Evolutionary conservation across 2,888 invertebrate genomes (phyloP).

Genomic region (Apodemia duryi): DNA sequence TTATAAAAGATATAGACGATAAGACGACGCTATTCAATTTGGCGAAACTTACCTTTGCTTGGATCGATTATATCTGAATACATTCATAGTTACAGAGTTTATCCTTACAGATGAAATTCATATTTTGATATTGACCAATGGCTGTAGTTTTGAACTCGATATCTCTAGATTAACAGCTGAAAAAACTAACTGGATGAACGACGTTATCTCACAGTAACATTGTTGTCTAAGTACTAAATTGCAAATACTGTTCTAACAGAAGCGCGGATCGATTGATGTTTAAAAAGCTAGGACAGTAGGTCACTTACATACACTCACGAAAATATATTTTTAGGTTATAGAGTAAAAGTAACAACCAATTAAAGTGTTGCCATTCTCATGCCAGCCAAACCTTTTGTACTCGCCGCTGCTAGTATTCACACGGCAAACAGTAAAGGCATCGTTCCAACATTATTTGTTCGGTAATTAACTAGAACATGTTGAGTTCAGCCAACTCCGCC

Average conservation of each 20-base stretch:
- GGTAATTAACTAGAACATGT: constrained; percentile 51
- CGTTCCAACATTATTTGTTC: constrained; percentile 43
- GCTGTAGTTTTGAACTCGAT: too few species aligned
- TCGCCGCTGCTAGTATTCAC: constrained; percentile 34
- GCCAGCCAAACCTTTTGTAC: constrained; percentile 21
- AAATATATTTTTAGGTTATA: constrained; percentile 6
- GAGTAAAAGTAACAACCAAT: constrained; percentile 7
- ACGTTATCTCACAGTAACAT: too few species aligned
- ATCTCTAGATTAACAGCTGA: too few species aligned
- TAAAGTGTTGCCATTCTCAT: constrained; percentile 9
- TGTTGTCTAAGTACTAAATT: background rate
- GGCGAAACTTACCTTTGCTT: too few species aligned
- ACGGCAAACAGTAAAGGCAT: constrained; percentile 40
- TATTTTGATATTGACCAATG: too few species aligned
- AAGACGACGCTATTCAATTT: too few species aligned
- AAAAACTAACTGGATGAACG: too few species aligned
- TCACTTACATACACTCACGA: background rate
- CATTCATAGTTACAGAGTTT: too few species aligned
- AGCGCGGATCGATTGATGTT: background rate
- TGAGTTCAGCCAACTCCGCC: constrained; percentile 45
- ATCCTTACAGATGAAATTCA: too few species aligned
- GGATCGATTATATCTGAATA: too few species aligned
- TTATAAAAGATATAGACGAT: too few species aligned
- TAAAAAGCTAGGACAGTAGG: background rate
- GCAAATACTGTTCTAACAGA: background rate